A percentile compares a stretch with the other conserved stretches of the same genome.
phyloP scores from a whole-genome alignment of 2,797 vertebrate genomes.

The Nannoperca australis region DNA sequence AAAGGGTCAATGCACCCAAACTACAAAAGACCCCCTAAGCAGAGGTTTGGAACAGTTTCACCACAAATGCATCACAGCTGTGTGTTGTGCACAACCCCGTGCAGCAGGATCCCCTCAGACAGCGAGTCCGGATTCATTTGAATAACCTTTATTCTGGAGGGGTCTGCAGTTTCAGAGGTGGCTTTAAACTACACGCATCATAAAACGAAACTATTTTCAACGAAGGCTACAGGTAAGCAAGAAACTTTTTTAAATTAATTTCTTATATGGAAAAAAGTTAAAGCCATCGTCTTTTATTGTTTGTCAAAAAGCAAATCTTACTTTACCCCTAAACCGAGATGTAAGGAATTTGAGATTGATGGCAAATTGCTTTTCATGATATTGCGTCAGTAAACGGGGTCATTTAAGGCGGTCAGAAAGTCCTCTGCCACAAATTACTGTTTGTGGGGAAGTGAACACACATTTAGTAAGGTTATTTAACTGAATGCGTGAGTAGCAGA shows the following conservation, averaged over 20 bases:
- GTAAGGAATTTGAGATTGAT: not conserved
- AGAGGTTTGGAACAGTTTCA: too few species aligned
- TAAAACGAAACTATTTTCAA: conserved; percentile 8
- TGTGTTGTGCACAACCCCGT: too few species aligned
- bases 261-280: not conserved
- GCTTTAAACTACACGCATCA: not conserved
- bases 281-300: not conserved
- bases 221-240: not conserved
- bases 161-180: not conserved
- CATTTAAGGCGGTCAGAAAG: too few species aligned
- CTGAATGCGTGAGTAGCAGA: too few species aligned
- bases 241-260: not conserved
- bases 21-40: not conserved
- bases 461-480: not conserved
- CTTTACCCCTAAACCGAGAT: not conserved
- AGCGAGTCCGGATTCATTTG: not conserved
- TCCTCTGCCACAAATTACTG: not conserved
- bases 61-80: too few species aligned
- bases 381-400: not conserved
- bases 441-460: not conserved
- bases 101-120: too few species aligned
- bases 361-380: not conserved
- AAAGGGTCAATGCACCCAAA: not conserved
- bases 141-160: not conserved
- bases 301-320: not conserved